Evolutionary conservation across 2,797 vertebrate genomes (phyloP).

Genomic region (Mormyrus hasselquistii): DNA sequence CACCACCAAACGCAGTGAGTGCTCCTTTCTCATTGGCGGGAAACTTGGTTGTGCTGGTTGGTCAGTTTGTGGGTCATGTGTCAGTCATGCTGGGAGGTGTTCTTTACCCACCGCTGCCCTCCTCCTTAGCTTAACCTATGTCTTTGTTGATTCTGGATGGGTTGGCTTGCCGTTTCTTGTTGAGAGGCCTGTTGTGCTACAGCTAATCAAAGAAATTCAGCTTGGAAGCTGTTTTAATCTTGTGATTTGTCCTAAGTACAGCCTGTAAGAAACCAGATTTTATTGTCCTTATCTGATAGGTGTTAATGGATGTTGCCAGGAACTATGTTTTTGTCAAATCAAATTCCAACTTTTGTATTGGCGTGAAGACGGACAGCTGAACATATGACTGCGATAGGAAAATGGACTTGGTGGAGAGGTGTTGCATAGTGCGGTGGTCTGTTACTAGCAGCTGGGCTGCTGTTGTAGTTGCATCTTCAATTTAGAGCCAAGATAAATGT

Average conservation of each 20-base stretch:
- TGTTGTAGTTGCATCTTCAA: neutral
- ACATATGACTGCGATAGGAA: neutral
- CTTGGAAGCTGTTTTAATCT: neutral
- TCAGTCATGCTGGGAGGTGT: neutral
- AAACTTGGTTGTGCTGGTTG: neutral
- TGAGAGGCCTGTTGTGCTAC: neutral
- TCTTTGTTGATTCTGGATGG: neutral
- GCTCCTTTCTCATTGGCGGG: neutral
- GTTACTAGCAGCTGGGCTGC: neutral
- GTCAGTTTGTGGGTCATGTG: neutral
- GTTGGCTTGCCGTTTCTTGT: neutral
- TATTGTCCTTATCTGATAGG: neutral
- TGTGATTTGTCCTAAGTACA: neutral
- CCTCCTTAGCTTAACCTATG: neutral
- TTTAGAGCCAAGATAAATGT: neutral
- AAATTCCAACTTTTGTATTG: neutral
- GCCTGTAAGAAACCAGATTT: neutral
- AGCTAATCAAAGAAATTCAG: neutral
- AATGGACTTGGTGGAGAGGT: neutral
- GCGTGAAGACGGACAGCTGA: neutral
- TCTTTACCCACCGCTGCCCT: neutral
- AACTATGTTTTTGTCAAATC: neutral
- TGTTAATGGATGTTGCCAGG: neutral
- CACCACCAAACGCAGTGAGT: conserved; percentile 95
- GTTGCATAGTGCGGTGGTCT: neutral